A percentile compares a stretch with the other conserved stretches of the same genome.
Conservation (phyloP, 2,113 vertebrate species). For the Bujurquina vittata region DNA sequence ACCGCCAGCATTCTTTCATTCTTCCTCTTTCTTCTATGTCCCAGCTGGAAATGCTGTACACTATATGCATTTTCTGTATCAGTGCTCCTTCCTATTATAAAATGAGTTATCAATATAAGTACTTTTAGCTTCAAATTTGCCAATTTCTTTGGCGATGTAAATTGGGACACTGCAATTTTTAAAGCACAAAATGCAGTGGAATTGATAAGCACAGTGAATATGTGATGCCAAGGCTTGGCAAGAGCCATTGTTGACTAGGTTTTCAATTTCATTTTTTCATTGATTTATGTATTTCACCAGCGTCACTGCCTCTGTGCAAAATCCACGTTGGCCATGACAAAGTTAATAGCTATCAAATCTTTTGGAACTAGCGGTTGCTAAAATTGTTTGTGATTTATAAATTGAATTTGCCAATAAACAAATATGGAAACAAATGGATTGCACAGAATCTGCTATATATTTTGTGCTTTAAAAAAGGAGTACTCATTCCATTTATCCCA, state of each 20-base stretch:
- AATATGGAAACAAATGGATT: neutral
- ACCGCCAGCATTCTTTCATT: neutral
- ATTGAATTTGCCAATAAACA: neutral
- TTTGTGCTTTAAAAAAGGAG: neutral
- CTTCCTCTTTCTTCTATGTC: neutral
- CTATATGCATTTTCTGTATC: neutral
- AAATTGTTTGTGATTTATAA: neutral
- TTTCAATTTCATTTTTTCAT: neutral
- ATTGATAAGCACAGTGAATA: neutral
- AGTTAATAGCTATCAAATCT: conserved; percentile 15
- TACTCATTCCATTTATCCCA: neutral
- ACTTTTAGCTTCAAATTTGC: neutral
- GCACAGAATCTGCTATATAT: neutral
- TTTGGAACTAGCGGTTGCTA: neutral
- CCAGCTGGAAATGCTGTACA: neutral
- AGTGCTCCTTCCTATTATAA: neutral
- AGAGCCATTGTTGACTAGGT: neutral
- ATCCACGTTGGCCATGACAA: neutral
- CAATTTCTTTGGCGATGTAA: neutral
- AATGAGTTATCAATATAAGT: neutral
- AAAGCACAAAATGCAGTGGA: too few relatives aligned
- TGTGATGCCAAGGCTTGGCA: rapidly evolving
- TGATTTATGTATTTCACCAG: neutral
- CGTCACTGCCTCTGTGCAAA: neutral
- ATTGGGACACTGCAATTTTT: too few relatives aligned